Base-by-base conservation (phyloP, 2,888 invertebrate species). In the Acrobasis repandana region DNA sequence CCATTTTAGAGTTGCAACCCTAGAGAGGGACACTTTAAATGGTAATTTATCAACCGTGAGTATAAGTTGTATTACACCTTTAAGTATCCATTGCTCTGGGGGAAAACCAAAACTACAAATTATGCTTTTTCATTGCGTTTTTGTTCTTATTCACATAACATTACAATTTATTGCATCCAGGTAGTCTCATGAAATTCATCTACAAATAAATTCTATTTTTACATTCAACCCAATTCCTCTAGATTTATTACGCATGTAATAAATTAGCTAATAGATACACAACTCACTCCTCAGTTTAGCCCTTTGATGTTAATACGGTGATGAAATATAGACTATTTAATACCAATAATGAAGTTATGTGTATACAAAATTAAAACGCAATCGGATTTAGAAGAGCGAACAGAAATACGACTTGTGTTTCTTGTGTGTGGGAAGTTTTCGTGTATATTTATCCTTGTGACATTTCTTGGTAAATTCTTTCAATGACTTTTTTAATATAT, bases 211-310 rank as follows among this genome's bases (percentile, higher is more conserved):
- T 15, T 52, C 36, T 36, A 15, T 43, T 38, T 56, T 47, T n/a
- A 54, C 36, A 20, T 28, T 4, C 33, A 51, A 51, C 47, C 48
- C 33, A 58, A 28, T 58, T 58, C 18, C 49, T 18, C 34, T 9
- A 49, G 38, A 58, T 50, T 58, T 58, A 58, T 49, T 16, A 49
- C 48, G 14, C 36, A 10, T 43, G 43, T 43, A 43, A 58, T 58
- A 49, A 18, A 58, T 50, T 36, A 58, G 18, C 15, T 34, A 58
- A 58, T 58, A 58, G 47, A 47, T 47, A 47, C 58, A 58, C 48
- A 49, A 36, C 16, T 50, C 49, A 15, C 38, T 50, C 49, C 48
- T 14, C 58, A 49, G 20, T 34, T 49, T 16, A 11, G 33, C 36
- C 18, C 48, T 58, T 50, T 58, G 58, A 58, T 58, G 58, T 58